Evolutionary conservation across 1,140 invertebrate species (phyloP), one percentile per base, ranked within the genome.

Genomic region (Drosophila tristis): DNA sequence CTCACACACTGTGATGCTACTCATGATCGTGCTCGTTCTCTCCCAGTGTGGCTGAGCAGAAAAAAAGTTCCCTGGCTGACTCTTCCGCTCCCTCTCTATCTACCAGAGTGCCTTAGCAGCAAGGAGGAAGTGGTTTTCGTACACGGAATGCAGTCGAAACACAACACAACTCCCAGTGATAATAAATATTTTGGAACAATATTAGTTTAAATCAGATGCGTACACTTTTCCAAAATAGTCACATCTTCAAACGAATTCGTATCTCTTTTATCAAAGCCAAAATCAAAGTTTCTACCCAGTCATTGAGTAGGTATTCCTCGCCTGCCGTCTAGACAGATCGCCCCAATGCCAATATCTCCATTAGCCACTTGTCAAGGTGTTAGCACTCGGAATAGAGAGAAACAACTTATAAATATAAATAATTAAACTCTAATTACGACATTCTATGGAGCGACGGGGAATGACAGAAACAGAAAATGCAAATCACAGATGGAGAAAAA

Each of bases 321-420:
- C 63, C 66, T 35, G 9, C 45, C 35, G 66, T 70, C 66, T 70
- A 70, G 66, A 70, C 66, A 68, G 42, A 42, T 57, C 9, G 31
- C 9, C 13, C 35, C 67, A 70, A 70, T 70, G 66, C 26, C 66
- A 68, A 50, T 39, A 13, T 70, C 67, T 48, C 25, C 31, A 39
- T 50, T 50, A 13, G 5, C 39, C 29, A 13, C 63, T 31, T 13
- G 47, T 16, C 51, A 57, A 70, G 66, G 66, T 70, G 67, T 26
- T 50, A 70, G 15, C 67, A 71, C 45, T 50, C 11, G 35, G 4
- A 5, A 11, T 4, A 39, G 35, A 39, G 35, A 23, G 31, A 56
- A 16, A 48, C 2, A 64, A 72, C 13, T 13, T 31, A 63, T 66
- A 75, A 54, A 66, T 44, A 66, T 66, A 53, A 47, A 53, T 66